Conservation (phyloP, 2,888 invertebrate species). For the Xestia ashworthii region DNA sequence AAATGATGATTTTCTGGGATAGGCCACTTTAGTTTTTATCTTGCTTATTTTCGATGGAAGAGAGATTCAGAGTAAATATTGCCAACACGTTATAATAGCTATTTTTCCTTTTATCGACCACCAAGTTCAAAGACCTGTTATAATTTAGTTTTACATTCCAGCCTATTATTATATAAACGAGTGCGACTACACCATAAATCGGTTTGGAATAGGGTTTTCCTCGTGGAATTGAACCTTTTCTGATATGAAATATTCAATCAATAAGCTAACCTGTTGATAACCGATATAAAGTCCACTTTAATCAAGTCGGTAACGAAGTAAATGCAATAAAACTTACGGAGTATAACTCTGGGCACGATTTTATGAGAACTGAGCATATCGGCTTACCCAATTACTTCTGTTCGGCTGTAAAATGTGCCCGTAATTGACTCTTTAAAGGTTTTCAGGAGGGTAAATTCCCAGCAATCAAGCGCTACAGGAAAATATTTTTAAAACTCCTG, state of each 20-base stretch:
- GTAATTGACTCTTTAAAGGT: neutral
- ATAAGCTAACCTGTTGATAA: conserved; percentile 38
- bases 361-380: conserved; percentile 23
- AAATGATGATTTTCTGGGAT: neutral
- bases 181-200: neutral
- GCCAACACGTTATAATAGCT: neutral
- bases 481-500: conserved; percentile 3
- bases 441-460: neutral
- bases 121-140: conserved; percentile 1
- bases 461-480: neutral
- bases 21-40: neutral
- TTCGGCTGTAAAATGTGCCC: neutral
- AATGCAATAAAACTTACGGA: conserved; percentile 21
- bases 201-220: conserved; percentile 9
- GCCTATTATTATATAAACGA: conserved; percentile 2
- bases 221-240: neutral
- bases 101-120: neutral
- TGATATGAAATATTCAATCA: conserved; percentile 31
- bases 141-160: neutral
- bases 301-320: conserved; percentile 32
- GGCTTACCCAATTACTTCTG: conserved; percentile 13
- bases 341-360: conserved; percentile 11
- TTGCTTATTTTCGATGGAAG: neutral
- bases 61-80: neutral
- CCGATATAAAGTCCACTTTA: neutral